phyloP scores from a whole-genome alignment of 2,113 vertebrate genomes.

The Sceloporus undulatus region DNA sequence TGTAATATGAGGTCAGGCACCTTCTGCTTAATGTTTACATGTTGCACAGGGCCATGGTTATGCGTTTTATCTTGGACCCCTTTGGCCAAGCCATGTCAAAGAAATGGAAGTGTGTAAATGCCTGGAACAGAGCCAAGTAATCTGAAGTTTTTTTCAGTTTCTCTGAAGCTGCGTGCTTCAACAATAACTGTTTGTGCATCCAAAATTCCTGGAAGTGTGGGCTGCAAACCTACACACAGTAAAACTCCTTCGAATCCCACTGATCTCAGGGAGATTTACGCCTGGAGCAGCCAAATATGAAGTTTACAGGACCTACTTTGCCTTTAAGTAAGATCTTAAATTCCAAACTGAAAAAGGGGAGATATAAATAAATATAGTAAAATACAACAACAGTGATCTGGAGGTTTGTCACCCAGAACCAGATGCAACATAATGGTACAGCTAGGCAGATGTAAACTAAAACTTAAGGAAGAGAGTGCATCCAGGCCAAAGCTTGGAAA shows the following conservation, averaged over 20 bases:
- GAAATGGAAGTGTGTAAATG: not conserved
- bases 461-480: no score
- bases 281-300: no score
- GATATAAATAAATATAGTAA: no score
- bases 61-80: not conserved
- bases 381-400: not conserved
- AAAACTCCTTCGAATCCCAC: not conserved
- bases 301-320: not conserved
- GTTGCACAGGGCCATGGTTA: not conserved
- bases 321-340: no score
- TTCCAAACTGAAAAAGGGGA: no score
- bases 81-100: not conserved
- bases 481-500: no score
- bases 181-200: not conserved
- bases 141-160: not conserved
- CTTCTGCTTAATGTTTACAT: not conserved
- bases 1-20: not conserved
- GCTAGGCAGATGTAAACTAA: no score
- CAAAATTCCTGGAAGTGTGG: conserved; percentile 2
- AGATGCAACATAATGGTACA: no score
- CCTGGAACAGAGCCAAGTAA: not conserved
- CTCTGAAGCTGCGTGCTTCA: not conserved
- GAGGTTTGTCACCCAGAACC: not conserved
- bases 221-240: not conserved
- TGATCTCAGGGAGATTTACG: not conserved